Evolutionary conservation across 2,113 vertebrate species (phyloP).

Genomic region (Aythya baeri): DNA sequence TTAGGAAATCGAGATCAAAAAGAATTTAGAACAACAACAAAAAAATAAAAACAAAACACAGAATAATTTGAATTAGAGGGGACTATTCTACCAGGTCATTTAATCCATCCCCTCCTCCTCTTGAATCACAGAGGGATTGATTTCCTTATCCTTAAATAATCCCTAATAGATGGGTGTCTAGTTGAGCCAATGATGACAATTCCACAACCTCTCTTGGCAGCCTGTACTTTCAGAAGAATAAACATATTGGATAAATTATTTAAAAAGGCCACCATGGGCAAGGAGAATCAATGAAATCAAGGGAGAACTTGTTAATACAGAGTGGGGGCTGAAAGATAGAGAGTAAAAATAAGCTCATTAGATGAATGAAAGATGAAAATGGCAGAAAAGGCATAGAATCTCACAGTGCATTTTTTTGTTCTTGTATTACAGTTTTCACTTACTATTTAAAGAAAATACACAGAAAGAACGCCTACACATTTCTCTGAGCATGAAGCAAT

Average conservation of each 20-base stretch:
- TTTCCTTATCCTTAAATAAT: conserved; percentile 69
- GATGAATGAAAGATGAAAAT: conserved; percentile 45
- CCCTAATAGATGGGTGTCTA: conserved; percentile 54
- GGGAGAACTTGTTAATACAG: conserved; percentile 29
- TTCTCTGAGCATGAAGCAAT: conserved; percentile 32
- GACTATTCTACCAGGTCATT: conserved; percentile 19
- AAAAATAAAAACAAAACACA: background rate
- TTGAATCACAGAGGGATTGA: conserved; percentile 42
- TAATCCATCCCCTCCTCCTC: background rate
- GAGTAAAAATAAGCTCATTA: conserved; percentile 20
- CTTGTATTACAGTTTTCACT: background rate
- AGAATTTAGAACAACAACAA: conserved; percentile 25
- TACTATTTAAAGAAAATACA: conserved; percentile 11
- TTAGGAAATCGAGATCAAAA: conserved; percentile 62
- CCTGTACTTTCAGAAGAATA: conserved; percentile 46
- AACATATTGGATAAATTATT: conserved; percentile 69
- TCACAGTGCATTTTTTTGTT: background rate
- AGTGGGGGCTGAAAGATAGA: background rate
- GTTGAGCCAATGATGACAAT: conserved; percentile 67
- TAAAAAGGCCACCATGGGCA: conserved; percentile 21
- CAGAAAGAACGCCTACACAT: conserved; percentile 35
- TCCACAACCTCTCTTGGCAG: conserved; percentile 53
- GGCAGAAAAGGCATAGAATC: background rate
- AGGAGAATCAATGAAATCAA: conserved; percentile 56
- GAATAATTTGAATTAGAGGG: conserved; percentile 40